A percentile compares a stretch with the other conserved stretches of the same genome.
Evolutionary conservation across 2,113 vertebrate species (phyloP).

Genomic region (Oreochromis niloticus): DNA sequence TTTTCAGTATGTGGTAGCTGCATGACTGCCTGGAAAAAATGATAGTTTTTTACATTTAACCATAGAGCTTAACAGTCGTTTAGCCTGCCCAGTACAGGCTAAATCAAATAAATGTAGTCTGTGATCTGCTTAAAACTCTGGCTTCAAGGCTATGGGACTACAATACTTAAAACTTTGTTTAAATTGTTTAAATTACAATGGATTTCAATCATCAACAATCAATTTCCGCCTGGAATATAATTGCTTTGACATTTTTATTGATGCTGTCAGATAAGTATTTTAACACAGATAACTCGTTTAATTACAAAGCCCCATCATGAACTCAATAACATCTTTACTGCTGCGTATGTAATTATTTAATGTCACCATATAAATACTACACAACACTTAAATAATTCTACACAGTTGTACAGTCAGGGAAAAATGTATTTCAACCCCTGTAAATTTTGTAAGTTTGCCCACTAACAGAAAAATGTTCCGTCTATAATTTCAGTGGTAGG

Average conservation of each 20-base stretch:
- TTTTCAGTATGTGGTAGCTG: neutral
- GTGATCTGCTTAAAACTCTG: neutral
- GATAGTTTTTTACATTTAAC: neutral
- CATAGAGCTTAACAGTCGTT: neutral
- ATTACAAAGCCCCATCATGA: neutral
- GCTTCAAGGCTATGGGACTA: neutral
- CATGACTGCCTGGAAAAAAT: neutral
- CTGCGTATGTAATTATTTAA: neutral
- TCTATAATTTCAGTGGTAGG: neutral
- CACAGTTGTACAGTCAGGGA: neutral
- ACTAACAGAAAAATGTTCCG: neutral
- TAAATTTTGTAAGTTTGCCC: neutral
- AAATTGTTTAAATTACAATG: neutral
- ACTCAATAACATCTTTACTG: slow-evolving; percentile 3
- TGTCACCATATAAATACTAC: neutral
- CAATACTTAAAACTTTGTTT: neutral
- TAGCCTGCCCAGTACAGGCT: neutral
- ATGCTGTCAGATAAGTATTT: neutral
- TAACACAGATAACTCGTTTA: neutral
- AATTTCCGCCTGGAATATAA: neutral
- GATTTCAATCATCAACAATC: neutral
- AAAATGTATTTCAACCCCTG: neutral
- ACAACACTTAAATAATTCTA: neutral
- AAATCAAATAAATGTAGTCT: neutral
- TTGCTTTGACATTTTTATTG: neutral